These are phyloP conservation scores for Sebastes minor DNA, from an alignment of 2,797 vertebrate species.

Conservation along the genomic window DNA sequence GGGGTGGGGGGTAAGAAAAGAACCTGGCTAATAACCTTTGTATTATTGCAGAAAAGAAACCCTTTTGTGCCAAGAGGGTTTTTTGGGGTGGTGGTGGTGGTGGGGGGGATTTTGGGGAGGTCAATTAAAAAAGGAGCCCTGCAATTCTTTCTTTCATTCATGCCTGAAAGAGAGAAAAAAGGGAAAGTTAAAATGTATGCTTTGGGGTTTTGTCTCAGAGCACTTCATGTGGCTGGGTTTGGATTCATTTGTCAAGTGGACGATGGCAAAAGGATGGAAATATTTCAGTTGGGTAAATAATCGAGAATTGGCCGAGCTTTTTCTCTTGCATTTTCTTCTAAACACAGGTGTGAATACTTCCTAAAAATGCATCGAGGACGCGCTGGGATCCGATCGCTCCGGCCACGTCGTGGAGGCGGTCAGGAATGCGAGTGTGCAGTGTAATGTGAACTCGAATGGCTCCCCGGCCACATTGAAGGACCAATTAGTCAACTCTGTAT, in stretches of 20 bases:
- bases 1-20: constrained; percentile 70
- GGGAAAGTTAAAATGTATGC: constrained; percentile 72
- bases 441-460: constrained; percentile 57
- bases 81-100: constrained; percentile 44
- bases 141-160: constrained; percentile 84
- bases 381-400: constrained; percentile 20
- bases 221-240: constrained; percentile 48
- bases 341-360: constrained; percentile 37
- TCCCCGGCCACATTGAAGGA: constrained; percentile 40
- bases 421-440: constrained; percentile 55
- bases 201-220: constrained; percentile 54
- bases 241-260: constrained; percentile 62
- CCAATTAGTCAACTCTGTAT: constrained; percentile 63
- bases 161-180: constrained; percentile 42
- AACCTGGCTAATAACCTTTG: constrained; percentile 87
- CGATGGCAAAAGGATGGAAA: constrained; percentile 30
- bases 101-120: constrained; percentile 63
- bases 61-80: constrained; percentile 82
- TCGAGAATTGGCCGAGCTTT: neutral
- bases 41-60: constrained; percentile 79
- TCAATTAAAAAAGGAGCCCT: constrained; percentile 79
- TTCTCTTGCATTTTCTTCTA: neutral
- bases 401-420: constrained; percentile 26
- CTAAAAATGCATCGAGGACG: neutral
- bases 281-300: constrained; percentile 51